phyloP scores from a whole-genome alignment of 2,888 invertebrate species.

The Smittia sp. region DNA sequence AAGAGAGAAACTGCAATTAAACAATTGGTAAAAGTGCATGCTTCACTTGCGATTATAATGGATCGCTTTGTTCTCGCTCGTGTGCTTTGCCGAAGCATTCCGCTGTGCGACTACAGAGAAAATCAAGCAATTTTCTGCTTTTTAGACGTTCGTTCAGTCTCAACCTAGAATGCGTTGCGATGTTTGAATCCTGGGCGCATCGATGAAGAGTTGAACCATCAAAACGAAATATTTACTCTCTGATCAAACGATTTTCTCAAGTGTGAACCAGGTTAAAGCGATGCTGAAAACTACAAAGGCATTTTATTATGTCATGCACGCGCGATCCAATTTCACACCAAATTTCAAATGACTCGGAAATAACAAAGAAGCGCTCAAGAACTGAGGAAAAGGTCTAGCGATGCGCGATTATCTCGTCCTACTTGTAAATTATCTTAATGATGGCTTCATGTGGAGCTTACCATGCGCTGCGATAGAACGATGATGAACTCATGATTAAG shows the following conservation, averaged over 20 bases:
- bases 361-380: neutral
- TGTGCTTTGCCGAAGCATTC: no score
- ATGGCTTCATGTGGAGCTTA: neutral
- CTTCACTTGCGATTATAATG: neutral
- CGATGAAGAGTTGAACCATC: neutral
- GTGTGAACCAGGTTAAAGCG: no score
- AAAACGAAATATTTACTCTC: neutral
- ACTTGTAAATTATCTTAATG: neutral
- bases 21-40: neutral
- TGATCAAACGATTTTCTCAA: no score
- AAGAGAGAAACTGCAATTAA: no score
- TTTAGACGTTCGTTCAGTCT: no score
- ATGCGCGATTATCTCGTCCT: slow-evolving; percentile 6
- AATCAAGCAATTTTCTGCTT: no score
- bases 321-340: slow-evolving; percentile 15
- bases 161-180: no score
- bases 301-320: neutral
- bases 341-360: neutral
- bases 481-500: neutral
- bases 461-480: neutral
- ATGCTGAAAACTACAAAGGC: neutral
- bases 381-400: neutral
- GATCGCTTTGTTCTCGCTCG: neutral
- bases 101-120: no score
- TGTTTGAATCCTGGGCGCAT: no score